Evolutionary conservation across 2,797 vertebrate species (phyloP), one percentile per base, ranked within the genome.

Genomic region (Sebastes kiyomatsui): DNA sequence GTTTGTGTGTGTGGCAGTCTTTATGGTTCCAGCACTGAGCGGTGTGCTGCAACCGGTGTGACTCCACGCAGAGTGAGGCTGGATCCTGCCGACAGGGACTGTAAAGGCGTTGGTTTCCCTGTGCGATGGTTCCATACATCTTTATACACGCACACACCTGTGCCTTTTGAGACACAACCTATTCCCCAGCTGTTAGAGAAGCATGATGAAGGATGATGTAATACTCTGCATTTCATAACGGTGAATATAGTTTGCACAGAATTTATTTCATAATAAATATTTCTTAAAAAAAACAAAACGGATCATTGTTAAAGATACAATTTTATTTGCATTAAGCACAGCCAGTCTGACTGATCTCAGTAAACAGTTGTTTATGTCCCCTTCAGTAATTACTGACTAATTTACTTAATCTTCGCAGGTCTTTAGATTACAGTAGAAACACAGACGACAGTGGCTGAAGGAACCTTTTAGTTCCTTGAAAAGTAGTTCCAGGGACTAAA

Each of bases 41-140:
- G 73, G 93, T 95, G 92, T 90, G 90, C 89, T 87, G 81, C 72
- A 78, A 66, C 86, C 38, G 1, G 22, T 67, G 18, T 1, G 74
- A 85, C 90, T 75, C 85, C 92, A 94, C 93, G 73, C 90, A 95
- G 84, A 95, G 80, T 75, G 89, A 94, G 81, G 60, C 83, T 95
- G 94, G 94, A 90, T 83, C 94, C 93, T 94, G 87, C 93, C 94
- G 94, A 95, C 94, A 94, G 94, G 93, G 90, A 61, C 93, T 92
- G 84, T 90, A 89, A 89, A 95, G 94, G 3, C 28, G 20, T 93
- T 27, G 92, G 91, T 4, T 84, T 83, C 77, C 92, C 94, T 95
- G 94, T 95, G 94, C 94, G 94, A 95, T 94, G 94, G 94, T 86
- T 73, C 93, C 92, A 92, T 90, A 95, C 93, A 95, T 76, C 8